Evolutionary conservation across 2,797 vertebrate genomes (phyloP), one percentile per base, ranked within the genome.

Genomic region (Prunella strophiata): DNA sequence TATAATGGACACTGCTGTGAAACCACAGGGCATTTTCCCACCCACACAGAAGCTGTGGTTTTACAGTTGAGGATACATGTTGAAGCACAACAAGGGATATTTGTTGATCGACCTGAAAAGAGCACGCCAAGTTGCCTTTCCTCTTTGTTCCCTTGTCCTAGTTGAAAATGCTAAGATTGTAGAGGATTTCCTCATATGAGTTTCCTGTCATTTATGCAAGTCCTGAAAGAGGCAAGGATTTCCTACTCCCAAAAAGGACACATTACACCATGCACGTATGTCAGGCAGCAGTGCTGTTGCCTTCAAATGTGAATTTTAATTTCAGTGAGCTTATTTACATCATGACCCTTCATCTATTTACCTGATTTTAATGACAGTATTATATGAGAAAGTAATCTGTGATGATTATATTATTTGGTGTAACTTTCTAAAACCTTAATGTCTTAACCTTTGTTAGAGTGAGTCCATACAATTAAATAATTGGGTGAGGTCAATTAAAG

Each of bases 151-250:
- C 65, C 74, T 61, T 89, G 52, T 23, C 70, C 77, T 58, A 71
- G 66, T 83, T 43, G 71, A 73, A 96, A 93, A 59, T 32, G 20
- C 34, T 81, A 79, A 58, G 36, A 34, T 19, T 65, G 50, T 47
- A 63, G 52, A 88, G 88, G 70, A 94, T 94, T 95, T 96, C 87
- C 93, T 94, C 1, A 0, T 32, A 54, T 48, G 51, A 62, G 22
- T 78, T 97, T 96, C 91, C 88, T 93, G 91, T 50, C 36, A 81
- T 93, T 96, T 90, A 52, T 45, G 45, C 42, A 87, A 78, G 86
- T 68, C 52, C 52, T 92, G 62, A 85, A 81, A 36, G 40, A 79
- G 47, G 15, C 43, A 77, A 85, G 34, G n/a, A 78, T 77, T 88
- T 85, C 47, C 61, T 68, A 7, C 11, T 80, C 48, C 51, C 42